Evolutionary conservation across 2,888 invertebrate genomes (phyloP), one percentile per base, ranked within the genome.

Genomic region (Globia sparganii): DNA sequence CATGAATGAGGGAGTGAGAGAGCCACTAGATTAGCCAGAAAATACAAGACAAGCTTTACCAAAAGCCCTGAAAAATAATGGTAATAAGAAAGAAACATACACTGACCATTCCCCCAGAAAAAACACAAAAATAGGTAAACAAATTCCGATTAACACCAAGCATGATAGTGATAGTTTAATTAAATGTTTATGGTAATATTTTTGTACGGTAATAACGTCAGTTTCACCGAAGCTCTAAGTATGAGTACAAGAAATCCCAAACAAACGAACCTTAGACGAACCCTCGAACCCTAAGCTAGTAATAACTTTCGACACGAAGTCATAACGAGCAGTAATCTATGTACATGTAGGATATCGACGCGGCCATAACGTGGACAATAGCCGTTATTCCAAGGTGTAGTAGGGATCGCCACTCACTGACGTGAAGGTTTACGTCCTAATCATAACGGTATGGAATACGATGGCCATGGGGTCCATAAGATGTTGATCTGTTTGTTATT

Each of bases 301-400:
- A 53, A 59, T 8, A 62, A 66, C 34, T 18, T n/a, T 59, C 68
- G 65, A 75, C 49, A 78, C 77, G 58, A 34, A 61, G 62, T 78
- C 58, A 70, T 83, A 84, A 83, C 72, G 64, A 67, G 62, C 49
- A 40, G 34, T 75, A 75, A 84, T 84, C 75, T 84, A 66, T 61
- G 78, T 46, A 79, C 78, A 66, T 61, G 78, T 46, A 79, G 79
- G 72, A 72, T 86, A 84, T 79, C 72, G 73, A 28, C 64, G 53
- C 77, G 61, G 70, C 49, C 31, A 59, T 84, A 70, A 75, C 28
- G 74, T 18, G 4, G 62, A 56, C 53, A 78, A 71, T 75, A 84
- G 43, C 61, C 37, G 37, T 59, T 46, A 75, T 40, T 71, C 37
- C 40, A 58, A 62, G 69, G 37, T 18, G 78, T 64, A 34, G 59